Base-by-base conservation (phyloP, 37 sponge, comb jelly and placozoan genomes). In the Crambe crambe region DNA sequence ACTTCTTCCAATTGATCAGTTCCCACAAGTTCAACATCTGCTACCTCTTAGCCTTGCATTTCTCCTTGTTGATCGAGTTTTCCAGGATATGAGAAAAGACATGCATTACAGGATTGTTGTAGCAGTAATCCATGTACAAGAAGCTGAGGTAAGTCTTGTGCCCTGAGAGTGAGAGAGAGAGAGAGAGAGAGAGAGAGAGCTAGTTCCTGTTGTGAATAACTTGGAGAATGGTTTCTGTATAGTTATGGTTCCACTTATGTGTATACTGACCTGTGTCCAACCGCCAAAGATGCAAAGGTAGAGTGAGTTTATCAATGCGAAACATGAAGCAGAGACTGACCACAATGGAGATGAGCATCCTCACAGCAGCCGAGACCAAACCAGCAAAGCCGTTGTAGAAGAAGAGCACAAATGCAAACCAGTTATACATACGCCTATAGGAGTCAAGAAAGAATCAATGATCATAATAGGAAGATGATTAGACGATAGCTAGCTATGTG, bases 121-220 rank as follows among this genome's bases (percentile, higher is more conserved):
- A 67, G 3, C 67, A 42, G 43, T 44, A 79, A 17, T 79, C 79
- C 79, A 79, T 67, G 64, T 79, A 79, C 56, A 79, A 37, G 29
- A 66, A 79, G 54, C 65, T 43, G 0, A 79, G 4, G 54, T 79
- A 79, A 1, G 68, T 79, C 25, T 68, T 38, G 69, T 79, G 42
- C 0, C 79, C 79, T n/a, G n/a, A n/a, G n/a, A n/a, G n/a, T n/a
- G n/a, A n/a, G n/a, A n/a, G n/a, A n/a, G n/a, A n/a, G n/a, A n/a
- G n/a, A n/a, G n/a, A n/a, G n/a, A n/a, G n/a, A n/a, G n/a, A n/a
- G n/a, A n/a, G n/a, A n/a, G n/a, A n/a, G n/a, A n/a, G n/a, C n/a
- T n/a, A n/a, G n/a, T n/a, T n/a, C n/a, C n/a, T n/a, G n/a, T n/a
- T n/a, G n/a, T n/a, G n/a, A n/a, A n/a, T n/a, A n/a, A n/a, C n/a